phyloP scores from a whole-genome alignment of 2,797 vertebrate species.

The Antrozous pallidus region DNA sequence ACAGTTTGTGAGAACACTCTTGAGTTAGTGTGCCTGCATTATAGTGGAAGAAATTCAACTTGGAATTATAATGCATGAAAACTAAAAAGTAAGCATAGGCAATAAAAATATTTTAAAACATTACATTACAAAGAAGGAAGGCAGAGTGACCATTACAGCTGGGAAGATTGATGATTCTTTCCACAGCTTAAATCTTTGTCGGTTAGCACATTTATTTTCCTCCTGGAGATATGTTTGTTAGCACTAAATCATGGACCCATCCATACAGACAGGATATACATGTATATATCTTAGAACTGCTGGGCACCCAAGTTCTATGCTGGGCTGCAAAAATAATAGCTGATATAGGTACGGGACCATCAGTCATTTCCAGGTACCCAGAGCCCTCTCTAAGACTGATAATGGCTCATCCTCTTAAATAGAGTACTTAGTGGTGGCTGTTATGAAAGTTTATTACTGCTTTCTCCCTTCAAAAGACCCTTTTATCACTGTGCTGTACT shows the following conservation, averaged over 20 bases:
- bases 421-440: neutral
- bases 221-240: constrained; percentile 73
- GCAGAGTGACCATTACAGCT: constrained; percentile 55
- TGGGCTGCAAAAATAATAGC: constrained; percentile 76
- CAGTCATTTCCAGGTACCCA: constrained; percentile 27
- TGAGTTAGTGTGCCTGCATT: neutral
- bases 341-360: constrained; percentile 57
- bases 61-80: constrained; percentile 40
- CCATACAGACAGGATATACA: constrained; percentile 70
- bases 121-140: constrained; percentile 35
- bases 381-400: constrained; percentile 17
- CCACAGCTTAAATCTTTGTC: constrained; percentile 74
- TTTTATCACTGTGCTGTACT: neutral
- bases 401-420: constrained; percentile 45
- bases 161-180: constrained; percentile 75
- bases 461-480: neutral
- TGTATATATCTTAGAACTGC: constrained; percentile 62
- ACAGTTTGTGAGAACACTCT: constrained; percentile 20
- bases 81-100: constrained; percentile 50
- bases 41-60: constrained; percentile 27
- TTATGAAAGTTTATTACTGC: constrained; percentile 4
- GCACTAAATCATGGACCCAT: constrained; percentile 74
- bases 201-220: constrained; percentile 77
- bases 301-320: constrained; percentile 59
- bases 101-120: constrained; percentile 70